Percentiles rank a stretch among this genome's conserved stretches.
phyloP scores from a whole-genome alignment of 2,113 vertebrate genomes.

The Pollimyrus isidori region DNA sequence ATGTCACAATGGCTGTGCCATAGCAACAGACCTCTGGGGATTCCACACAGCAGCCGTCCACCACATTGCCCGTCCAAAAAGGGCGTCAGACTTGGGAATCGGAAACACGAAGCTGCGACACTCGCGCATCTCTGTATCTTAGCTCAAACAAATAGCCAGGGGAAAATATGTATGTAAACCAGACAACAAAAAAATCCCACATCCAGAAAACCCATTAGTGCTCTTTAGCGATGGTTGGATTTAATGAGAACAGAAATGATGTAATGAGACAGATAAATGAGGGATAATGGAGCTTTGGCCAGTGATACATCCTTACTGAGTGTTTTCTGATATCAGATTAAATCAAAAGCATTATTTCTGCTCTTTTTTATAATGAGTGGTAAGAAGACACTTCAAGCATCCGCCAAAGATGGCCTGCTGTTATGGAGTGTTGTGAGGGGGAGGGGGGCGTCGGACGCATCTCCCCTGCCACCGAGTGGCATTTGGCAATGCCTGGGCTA shows the following conservation, averaged over 20 bases:
- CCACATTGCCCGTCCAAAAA: background rate
- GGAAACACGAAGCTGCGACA: background rate
- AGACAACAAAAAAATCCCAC: background rate
- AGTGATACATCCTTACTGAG: background rate
- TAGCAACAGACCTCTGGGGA: background rate
- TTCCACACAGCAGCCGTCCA: background rate
- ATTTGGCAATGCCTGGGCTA: background rate
- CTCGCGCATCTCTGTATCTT: background rate
- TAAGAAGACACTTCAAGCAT: background rate
- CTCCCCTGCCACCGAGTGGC: background rate
- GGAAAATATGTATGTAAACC: background rate
- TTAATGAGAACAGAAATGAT: slow-evolving; percentile 6
- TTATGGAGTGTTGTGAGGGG: background rate
- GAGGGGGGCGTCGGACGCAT: background rate
- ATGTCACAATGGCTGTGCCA: background rate
- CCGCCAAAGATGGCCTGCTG: background rate
- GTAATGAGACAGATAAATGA: background rate
- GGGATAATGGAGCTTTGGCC: background rate
- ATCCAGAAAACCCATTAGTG: background rate
- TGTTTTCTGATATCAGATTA: background rate
- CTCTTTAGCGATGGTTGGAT: background rate
- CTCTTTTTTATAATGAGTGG: background rate
- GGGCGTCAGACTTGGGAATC: background rate
- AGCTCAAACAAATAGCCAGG: background rate
- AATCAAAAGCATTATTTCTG: background rate